These are phyloP conservation scores for Agrypnus murinus DNA, from an alignment of 2,888 invertebrate species.

Conservation along the genomic window DNA sequence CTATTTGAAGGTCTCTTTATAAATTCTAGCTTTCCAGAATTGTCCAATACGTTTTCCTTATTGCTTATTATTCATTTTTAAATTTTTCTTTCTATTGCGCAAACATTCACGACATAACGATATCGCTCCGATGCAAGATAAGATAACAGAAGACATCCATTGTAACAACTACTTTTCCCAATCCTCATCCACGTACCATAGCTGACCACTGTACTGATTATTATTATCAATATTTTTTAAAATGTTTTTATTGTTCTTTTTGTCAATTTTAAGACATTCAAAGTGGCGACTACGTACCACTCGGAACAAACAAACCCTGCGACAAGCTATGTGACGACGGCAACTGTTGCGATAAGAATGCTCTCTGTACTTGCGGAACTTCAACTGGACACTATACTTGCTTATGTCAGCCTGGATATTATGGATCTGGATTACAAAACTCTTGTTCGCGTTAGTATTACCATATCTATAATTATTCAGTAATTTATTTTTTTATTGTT, in stretches of 20 bases:
- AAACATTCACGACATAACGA: too few species aligned
- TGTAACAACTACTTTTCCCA: neutral
- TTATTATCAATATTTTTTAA: too few species aligned
- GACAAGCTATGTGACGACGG: slow-evolving; percentile 72
- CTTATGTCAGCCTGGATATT: slow-evolving; percentile 78
- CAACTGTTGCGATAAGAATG: slow-evolving; percentile 77
- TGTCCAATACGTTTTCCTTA: too few species aligned
- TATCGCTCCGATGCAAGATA: too few species aligned
- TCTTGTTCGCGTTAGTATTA: slow-evolving; percentile 75
- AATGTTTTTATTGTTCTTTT: too few species aligned
- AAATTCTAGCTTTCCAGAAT: too few species aligned
- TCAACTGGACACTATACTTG: slow-evolving; percentile 82
- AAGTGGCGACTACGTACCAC: slow-evolving; percentile 75
- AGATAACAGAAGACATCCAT: too few species aligned
- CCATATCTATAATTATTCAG: neutral
- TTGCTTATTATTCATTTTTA: too few species aligned
- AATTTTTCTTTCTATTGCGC: too few species aligned
- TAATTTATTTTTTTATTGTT: neutral
- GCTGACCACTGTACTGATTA: too few species aligned
- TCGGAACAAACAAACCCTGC: slow-evolving; percentile 72
- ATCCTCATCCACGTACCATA: too few species aligned
- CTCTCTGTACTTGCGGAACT: slow-evolving; percentile 79
- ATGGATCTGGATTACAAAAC: slow-evolving; percentile 77
- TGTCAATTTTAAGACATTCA: slow-evolving; percentile 74
- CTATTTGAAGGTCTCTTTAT: too few species aligned